Conservation (phyloP, 2,113 vertebrate species). For the Conger conger region DNA sequence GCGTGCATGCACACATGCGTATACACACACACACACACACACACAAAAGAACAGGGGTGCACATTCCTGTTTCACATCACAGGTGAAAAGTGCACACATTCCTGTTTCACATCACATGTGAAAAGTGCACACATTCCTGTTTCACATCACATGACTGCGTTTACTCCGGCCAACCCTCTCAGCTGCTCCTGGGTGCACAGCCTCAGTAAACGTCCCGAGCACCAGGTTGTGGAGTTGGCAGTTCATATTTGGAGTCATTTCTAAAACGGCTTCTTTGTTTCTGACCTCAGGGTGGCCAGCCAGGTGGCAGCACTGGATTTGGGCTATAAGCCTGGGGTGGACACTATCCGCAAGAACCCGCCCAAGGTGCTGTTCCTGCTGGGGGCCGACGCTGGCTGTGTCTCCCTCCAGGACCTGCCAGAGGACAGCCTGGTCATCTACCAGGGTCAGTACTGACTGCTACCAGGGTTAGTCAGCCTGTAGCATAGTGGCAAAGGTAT, state of each 20-base stretch:
- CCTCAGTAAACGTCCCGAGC: too few species aligned
- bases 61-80: too few species aligned
- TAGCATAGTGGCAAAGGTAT: too few species aligned
- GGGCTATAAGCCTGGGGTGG: conserved; percentile 93
- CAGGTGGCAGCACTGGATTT: conserved; percentile 96
- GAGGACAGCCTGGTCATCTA: conserved; percentile 89
- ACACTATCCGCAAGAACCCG: conserved; percentile 82
- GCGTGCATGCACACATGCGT: too few species aligned
- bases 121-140: too few species aligned
- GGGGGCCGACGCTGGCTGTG: conserved; percentile 86
- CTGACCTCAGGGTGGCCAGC: conserved; percentile 81
- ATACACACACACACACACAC: background rate
- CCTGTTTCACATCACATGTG: too few species aligned
- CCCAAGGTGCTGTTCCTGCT: conserved; percentile 91
- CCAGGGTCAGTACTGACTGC: conserved; percentile 77
- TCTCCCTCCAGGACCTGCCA: conserved; percentile 89
- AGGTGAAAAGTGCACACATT: too few species aligned
- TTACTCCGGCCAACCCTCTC: too few species aligned
- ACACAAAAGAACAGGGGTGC: too few species aligned
- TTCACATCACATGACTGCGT: too few species aligned
- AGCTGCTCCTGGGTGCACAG: too few species aligned
- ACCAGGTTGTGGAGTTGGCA: too few species aligned
- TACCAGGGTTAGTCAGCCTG: background rate
- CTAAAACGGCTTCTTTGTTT: background rate
- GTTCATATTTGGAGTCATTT: background rate